Conservation (phyloP, 30 jellyfish, hydroid and myxozoan genomes). For the Hydractinia symbiolongicarpus region DNA sequence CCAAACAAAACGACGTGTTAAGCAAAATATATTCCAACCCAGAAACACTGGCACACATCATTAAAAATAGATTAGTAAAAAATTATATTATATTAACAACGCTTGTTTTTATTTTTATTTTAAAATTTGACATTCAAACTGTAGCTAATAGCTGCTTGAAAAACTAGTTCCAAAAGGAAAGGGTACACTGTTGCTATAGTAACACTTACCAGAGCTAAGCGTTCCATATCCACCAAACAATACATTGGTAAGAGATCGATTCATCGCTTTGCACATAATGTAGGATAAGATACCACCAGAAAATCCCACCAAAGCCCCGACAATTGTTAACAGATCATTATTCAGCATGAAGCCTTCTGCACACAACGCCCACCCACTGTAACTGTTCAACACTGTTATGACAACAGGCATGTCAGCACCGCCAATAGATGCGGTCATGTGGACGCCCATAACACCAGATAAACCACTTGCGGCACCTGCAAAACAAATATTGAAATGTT, state of each 20-base stretch:
- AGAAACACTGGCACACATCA: neutral
- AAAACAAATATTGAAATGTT: too few relatives aligned
- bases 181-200: too few relatives aligned
- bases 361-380: conserved; percentile 99
- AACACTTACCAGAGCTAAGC: conserved; percentile 61
- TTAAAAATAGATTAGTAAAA: conserved; percentile 1
- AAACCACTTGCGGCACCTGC: conserved; percentile 88
- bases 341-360: conserved; percentile 97
- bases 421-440: conserved; percentile 97
- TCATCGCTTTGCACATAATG: conserved; percentile 97
- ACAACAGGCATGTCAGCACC: conserved; percentile 99
- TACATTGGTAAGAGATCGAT: conserved; percentile 80
- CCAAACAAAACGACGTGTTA: neutral
- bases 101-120: neutral
- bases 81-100: neutral
- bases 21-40: neutral
- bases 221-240: conserved; percentile 97
- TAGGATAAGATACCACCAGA: conserved; percentile 93
- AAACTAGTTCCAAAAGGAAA: too few relatives aligned
- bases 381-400: conserved; percentile 88
- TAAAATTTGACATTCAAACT: neutral
- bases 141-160: too few relatives aligned
- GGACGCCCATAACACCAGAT: conserved; percentile 93
- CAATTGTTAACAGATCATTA: conserved; percentile 83
- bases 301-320: conserved; percentile 95